phyloP scores from a whole-genome alignment of 37 sponge, comb jelly and placozoan species.

The Chondrilla cf. caribensis region DNA sequence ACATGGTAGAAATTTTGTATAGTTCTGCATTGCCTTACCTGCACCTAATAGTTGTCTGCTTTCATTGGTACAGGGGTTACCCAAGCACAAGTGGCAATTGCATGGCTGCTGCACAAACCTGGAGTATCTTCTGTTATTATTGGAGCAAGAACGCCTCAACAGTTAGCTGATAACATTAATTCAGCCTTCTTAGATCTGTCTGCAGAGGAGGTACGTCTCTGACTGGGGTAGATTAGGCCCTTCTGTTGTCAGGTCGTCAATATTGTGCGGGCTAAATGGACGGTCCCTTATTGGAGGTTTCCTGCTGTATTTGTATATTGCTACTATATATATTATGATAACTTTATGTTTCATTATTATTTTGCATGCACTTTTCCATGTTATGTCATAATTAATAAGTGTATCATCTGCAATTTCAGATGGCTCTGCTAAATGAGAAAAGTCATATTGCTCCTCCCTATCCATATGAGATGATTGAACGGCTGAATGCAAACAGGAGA shows the following conservation, averaged over 20 bases:
- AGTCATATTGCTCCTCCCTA: slow-evolving; percentile 72
- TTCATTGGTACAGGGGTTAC: slow-evolving; percentile 42
- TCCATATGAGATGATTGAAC: slow-evolving; percentile 84
- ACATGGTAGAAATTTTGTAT: slow-evolving; percentile 15
- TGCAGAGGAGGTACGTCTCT: slow-evolving; percentile 66
- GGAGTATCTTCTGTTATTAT: slow-evolving; percentile 77
- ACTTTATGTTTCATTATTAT: too few relatives aligned
- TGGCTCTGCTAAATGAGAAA: slow-evolving; percentile 45
- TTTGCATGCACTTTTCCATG: too few relatives aligned
- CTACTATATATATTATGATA: too few relatives aligned
- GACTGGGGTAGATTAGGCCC: too few relatives aligned
- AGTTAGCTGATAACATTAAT: slow-evolving; percentile 78
- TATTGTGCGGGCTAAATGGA: too few relatives aligned
- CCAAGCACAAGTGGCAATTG: slow-evolving; percentile 85
- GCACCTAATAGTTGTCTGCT: not conserved
- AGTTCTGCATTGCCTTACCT: not conserved
- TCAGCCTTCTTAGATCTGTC: slow-evolving; percentile 48
- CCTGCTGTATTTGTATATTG: too few relatives aligned
- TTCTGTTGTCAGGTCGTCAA: too few relatives aligned
- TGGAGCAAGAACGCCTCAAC: slow-evolving; percentile 67
- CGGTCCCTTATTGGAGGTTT: too few relatives aligned
- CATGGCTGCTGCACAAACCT: slow-evolving; percentile 78
- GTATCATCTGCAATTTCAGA: slow-evolving; percentile 49
- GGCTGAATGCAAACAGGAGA: slow-evolving; percentile 62
- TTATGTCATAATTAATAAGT: too few relatives aligned